Evolutionary conservation across 1,140 invertebrate genomes (phyloP), one percentile per base, ranked within the genome.

Genomic region (Tetramorium simillimum): DNA sequence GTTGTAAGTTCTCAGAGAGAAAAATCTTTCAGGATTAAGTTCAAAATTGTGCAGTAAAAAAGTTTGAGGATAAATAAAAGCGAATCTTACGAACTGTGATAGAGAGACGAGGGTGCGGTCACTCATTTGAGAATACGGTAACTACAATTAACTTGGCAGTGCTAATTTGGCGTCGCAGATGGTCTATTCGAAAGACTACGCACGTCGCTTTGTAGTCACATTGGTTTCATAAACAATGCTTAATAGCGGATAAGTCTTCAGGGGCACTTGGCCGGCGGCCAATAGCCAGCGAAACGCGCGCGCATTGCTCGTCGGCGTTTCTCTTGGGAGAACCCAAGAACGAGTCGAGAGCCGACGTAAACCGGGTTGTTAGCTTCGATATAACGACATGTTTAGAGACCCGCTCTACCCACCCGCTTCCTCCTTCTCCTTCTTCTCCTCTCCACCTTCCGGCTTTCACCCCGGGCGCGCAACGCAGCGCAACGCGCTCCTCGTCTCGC

Each of bases 351-450:
- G 72, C 12, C 56, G 49, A 49, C 75, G 77, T 86, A 82, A 86
- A 81, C 49, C 60, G 77, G 76, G 62, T 86, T 81, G 85, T 86
- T 86, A 86, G 62, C 75, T 86, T 86, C 85, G 85, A 86, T 86
- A 84, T 86, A 84, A 86, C 73, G 62, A 86, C 67, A 70, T 86
- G 85, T 86, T 86, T 86, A 86, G 85, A 70, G 62, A 86, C 56
- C 60, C 67, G 63, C 75, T 53, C 60, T 78, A 46, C 43, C 53
- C 60, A 67, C 46, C 40, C 70, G 33, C 49, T 73, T 49, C 40
- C 56, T 67, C 43, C 73, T 76, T 0, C 73, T 58, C 43, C 76
- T 24, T 28, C 33, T 18, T 37, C 28, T 43, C 18, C 58, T 65
- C 58, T 51, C 72, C 69, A 62, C 69, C 67, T 63, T 81, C 56